Percentiles rank a stretch among this genome's conserved stretches.
Evolutionary conservation across 2,113 vertebrate genomes (phyloP).

Genomic region (Amia ocellicauda): DNA sequence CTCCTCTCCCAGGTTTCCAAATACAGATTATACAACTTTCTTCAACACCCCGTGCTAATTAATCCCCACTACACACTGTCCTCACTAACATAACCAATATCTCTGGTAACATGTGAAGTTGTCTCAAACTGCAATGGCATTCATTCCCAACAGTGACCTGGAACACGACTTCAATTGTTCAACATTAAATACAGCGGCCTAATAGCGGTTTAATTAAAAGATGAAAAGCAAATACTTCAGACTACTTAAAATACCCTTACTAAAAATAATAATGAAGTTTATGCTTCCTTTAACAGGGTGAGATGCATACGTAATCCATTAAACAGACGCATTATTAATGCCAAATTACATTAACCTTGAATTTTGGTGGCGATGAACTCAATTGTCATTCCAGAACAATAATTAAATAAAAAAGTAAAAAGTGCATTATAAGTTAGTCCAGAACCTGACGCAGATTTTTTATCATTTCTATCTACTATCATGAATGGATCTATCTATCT

Average conservation of each 20-base stretch:
- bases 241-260: no score
- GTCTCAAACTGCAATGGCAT: constrained; percentile 47
- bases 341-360: no score
- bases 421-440: no score
- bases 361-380: no score
- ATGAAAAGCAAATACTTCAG: no score
- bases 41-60: constrained; percentile 50
- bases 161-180: constrained; percentile 36
- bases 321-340: constrained; percentile 1
- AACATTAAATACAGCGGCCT: constrained; percentile 40
- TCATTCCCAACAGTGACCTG: constrained; percentile 31
- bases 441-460: no score
- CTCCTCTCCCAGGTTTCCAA: constrained; percentile 6
- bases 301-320: constrained; percentile 8
- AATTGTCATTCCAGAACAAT: no score
- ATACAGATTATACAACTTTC: neutral
- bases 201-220: constrained; percentile 49
- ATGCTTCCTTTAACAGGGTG: constrained; percentile 30
- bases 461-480: no score
- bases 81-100: constrained; percentile 62
- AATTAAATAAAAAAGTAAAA: no score
- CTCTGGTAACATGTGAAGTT: constrained; percentile 19
- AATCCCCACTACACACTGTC: constrained; percentile 50
- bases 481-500: no score
- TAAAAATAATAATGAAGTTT: no score